phyloP scores from a whole-genome alignment of 2,113 vertebrate species.

The Eubucco bourcierii region DNA sequence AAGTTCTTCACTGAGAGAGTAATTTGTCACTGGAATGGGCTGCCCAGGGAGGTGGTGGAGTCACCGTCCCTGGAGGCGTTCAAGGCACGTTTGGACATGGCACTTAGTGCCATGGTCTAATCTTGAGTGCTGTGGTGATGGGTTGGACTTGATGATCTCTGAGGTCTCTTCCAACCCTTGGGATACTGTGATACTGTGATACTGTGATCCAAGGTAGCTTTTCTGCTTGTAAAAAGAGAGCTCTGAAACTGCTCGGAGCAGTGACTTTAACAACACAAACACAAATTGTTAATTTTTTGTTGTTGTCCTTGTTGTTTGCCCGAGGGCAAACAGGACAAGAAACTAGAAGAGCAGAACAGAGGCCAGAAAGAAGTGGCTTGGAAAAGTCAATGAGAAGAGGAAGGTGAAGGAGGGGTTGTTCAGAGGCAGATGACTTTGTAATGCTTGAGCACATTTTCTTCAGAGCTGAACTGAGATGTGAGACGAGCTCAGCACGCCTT shows the following conservation, averaged over 20 bases:
- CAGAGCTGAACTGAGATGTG: neutral
- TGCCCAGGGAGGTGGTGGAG: too few relatives aligned
- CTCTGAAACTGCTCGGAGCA: neutral
- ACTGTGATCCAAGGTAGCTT: neutral
- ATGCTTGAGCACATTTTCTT: neutral
- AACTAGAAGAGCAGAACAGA: neutral
- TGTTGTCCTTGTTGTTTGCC: neutral
- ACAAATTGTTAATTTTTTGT: neutral
- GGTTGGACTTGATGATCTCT: too few relatives aligned
- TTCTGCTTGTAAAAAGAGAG: neutral
- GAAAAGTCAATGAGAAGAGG: neutral
- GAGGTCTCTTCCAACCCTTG: too few relatives aligned
- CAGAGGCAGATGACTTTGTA: neutral
- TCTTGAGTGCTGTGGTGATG: too few relatives aligned
- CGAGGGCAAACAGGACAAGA: neutral
- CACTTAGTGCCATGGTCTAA: too few relatives aligned
- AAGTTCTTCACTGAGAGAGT: too few relatives aligned
- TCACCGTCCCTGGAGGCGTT: too few relatives aligned
- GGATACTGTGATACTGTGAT: too few relatives aligned
- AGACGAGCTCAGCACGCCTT: neutral
- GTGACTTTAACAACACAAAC: neutral
- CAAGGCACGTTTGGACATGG: too few relatives aligned
- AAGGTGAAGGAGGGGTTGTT: neutral
- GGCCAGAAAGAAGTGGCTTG: neutral
- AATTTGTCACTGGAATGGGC: too few relatives aligned